phyloP scores from a whole-genome alignment of 2,113 vertebrate genomes.

The Microcebus lehilahytsara region DNA sequence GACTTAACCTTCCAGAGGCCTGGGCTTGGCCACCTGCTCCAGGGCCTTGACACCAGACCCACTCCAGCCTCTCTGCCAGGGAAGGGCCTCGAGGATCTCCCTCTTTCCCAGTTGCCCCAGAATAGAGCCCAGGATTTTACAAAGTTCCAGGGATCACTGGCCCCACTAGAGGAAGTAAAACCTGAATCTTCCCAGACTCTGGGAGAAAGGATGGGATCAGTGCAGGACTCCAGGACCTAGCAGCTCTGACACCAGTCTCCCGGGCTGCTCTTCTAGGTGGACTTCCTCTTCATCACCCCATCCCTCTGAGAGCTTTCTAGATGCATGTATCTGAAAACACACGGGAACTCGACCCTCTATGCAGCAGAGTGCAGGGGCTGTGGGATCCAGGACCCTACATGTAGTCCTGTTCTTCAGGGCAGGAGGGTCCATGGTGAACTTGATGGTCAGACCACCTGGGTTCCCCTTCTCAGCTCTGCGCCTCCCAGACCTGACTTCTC shows the following conservation, averaged over 20 bases:
- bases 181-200: neutral
- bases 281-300: neutral
- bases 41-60: rapidly evolving
- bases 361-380: too few species aligned
- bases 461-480: too few species aligned
- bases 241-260: neutral
- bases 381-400: neutral
- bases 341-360: neutral
- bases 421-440: too few species aligned
- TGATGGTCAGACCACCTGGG: too few species aligned
- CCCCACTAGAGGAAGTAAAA: neutral
- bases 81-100: neutral
- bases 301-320: neutral
- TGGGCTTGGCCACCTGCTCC: too few species aligned
- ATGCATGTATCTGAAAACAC: neutral
- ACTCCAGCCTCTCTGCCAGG: neutral
- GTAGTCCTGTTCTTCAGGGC: rapidly evolving
- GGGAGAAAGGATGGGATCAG: rapidly evolving
- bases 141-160: neutral
- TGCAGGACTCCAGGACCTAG: neutral
- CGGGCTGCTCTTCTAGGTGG: neutral
- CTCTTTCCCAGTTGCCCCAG: neutral
- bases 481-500: too few species aligned
- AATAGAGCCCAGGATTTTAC: neutral
- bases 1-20: neutral